phyloP scores from a whole-genome alignment of 92 coral and sea anemone species.

The Epizoanthus rinbou region DNA sequence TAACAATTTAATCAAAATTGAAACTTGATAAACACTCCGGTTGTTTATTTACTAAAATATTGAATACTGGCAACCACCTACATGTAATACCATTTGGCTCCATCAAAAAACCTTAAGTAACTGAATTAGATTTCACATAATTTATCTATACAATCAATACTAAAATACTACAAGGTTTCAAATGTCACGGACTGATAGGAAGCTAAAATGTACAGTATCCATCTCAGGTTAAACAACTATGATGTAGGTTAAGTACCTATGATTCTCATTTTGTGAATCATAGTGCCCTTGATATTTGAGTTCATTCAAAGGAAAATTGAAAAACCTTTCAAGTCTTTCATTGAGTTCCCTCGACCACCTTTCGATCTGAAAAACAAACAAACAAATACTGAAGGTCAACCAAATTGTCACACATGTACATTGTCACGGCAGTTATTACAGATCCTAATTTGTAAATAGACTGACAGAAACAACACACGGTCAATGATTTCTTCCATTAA shows the following conservation, averaged over 20 bases:
- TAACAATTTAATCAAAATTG: too few species aligned
- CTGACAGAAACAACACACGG: too few species aligned
- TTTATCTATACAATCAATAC: neutral
- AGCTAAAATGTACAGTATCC: neutral
- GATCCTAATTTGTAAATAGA: too few species aligned
- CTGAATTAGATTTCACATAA: neutral
- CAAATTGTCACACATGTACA: neutral
- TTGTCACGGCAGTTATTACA: neutral
- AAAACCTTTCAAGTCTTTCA: conserved; percentile 59
- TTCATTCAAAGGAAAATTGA: conserved; percentile 52
- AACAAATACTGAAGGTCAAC: neutral
- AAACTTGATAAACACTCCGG: neutral
- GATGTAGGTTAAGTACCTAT: conserved; percentile 48
- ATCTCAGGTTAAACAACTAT: neutral
- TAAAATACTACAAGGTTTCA: neutral
- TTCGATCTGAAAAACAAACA: conserved; percentile 51
- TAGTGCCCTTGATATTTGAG: conserved; percentile 59
- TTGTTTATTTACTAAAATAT: neutral
- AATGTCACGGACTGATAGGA: neutral
- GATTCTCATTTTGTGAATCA: conserved; percentile 55
- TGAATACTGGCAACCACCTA: neutral
- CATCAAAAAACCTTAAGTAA: conserved; percentile 1
- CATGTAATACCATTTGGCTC: neutral
- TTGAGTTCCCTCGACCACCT: conserved; percentile 64
- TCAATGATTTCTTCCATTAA: too few species aligned